Conservation (phyloP, 92 coral and sea anemone species). For the Meandrina meandrites region DNA sequence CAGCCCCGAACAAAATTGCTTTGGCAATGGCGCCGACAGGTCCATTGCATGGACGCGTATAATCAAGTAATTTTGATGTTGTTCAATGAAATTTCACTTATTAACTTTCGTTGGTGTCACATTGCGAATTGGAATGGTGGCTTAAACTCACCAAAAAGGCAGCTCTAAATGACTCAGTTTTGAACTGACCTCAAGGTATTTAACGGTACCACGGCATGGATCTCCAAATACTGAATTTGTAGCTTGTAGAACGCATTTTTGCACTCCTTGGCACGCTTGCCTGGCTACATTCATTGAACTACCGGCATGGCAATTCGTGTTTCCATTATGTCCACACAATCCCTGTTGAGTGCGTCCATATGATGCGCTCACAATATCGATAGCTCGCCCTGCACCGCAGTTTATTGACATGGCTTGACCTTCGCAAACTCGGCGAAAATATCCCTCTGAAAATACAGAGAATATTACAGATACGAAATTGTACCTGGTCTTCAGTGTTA, state of each 20-base stretch:
- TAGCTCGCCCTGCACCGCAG: not conserved
- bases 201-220: conserved; percentile 6
- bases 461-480: no score
- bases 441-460: not conserved
- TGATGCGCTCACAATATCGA: not conserved
- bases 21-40: no score
- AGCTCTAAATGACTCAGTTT: no score
- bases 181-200: conserved; percentile 6
- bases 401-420: not conserved
- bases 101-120: no score
- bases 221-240: conserved; percentile 2
- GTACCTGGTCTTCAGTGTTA: no score
- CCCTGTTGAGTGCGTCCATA: not conserved
- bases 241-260: not conserved
- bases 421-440: not conserved
- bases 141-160: no score
- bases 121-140: no score
- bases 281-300: not conserved
- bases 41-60: no score
- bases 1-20: no score
- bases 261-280: not conserved
- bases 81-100: no score
- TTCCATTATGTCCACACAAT: not conserved
- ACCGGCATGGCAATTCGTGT: not conserved
- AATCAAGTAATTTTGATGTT: no score